A percentile compares a stretch with the other conserved stretches of the same genome.
These are phyloP conservation scores for Ichneumoninae sp. DNA, from an alignment of 2,888 invertebrate species.

Conservation along the genomic window DNA sequence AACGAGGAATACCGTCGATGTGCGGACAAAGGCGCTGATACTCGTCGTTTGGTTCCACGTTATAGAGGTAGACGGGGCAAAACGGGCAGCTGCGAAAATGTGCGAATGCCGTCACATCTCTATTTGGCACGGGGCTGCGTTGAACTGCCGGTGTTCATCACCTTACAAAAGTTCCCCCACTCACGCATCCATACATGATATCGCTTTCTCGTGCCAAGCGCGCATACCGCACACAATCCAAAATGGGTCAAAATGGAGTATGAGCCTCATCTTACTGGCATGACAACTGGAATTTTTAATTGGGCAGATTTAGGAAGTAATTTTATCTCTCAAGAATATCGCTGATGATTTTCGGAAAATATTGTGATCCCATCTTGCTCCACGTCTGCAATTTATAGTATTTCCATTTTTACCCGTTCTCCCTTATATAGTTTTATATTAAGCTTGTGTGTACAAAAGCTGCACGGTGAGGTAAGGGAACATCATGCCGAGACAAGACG, in stretches of 20 bases:
- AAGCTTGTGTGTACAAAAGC: background rate
- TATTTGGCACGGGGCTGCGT: too few species aligned
- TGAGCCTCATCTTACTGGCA: background rate
- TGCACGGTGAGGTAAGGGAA: slow-evolving; percentile 29
- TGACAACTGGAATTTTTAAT: too few species aligned
- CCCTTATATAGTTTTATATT: background rate
- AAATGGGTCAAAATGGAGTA: too few species aligned
- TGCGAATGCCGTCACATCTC: too few species aligned
- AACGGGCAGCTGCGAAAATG: background rate
- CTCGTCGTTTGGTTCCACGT: background rate
- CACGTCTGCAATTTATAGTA: background rate
- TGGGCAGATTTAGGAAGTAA: too few species aligned
- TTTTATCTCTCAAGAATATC: background rate
- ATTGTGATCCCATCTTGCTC: background rate
- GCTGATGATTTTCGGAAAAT: too few species aligned
- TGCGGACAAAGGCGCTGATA: slow-evolving; percentile 25
- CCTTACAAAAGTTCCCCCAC: too few species aligned
- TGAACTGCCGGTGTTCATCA: too few species aligned
- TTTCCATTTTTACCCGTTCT: background rate
- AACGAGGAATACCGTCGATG: slow-evolving; percentile 9
- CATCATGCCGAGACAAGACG: slow-evolving; percentile 6
- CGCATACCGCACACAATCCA: too few species aligned
- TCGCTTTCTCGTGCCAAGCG: too few species aligned
- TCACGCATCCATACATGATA: too few species aligned
- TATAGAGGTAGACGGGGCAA: background rate